These are phyloP conservation scores for Zele albiditarsus DNA, from an alignment of 2,888 invertebrate species.

Conservation along the genomic window DNA sequence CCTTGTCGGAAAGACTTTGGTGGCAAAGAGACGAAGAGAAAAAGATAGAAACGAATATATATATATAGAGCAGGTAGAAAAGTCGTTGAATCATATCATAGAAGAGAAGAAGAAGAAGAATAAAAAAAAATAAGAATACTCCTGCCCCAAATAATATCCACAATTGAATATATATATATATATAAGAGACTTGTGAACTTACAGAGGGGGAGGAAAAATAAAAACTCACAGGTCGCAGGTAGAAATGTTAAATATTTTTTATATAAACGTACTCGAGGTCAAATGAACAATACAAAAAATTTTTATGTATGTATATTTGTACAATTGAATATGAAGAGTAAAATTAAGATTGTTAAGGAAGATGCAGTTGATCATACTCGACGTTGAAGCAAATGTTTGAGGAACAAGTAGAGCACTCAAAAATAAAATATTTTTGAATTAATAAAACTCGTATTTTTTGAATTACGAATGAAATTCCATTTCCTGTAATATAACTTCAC, in stretches of 20 bases:
- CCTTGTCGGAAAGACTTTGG: background rate
- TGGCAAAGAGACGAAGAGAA: background rate
- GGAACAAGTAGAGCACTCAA: too few relatives aligned
- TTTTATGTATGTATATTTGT: background rate
- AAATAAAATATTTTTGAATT: too few relatives aligned
- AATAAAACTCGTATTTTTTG: too few relatives aligned
- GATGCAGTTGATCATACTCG: too few relatives aligned
- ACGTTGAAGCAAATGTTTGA: too few relatives aligned
- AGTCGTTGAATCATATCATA: constrained; percentile 67
- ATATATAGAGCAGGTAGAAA: constrained; percentile 62
- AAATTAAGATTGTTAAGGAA: too few relatives aligned
- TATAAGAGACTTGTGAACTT: constrained; percentile 16
- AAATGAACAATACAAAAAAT: background rate
- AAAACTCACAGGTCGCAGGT: constrained; percentile 57
- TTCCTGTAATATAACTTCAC: too few relatives aligned
- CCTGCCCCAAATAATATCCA: constrained; percentile 60
- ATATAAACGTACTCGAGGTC: background rate
- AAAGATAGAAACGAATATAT: background rate
- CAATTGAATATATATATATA: constrained; percentile 56
- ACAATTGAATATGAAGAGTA: background rate
- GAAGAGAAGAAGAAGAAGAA: too few relatives aligned
- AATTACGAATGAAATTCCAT: too few relatives aligned
- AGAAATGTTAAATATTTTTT: constrained; percentile 60
- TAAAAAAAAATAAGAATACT: constrained; percentile 36
- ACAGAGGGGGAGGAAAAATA: constrained; percentile 37